phyloP scores from a whole-genome alignment of 2,888 invertebrate species.

The Cylindroiulus punctatus region DNA sequence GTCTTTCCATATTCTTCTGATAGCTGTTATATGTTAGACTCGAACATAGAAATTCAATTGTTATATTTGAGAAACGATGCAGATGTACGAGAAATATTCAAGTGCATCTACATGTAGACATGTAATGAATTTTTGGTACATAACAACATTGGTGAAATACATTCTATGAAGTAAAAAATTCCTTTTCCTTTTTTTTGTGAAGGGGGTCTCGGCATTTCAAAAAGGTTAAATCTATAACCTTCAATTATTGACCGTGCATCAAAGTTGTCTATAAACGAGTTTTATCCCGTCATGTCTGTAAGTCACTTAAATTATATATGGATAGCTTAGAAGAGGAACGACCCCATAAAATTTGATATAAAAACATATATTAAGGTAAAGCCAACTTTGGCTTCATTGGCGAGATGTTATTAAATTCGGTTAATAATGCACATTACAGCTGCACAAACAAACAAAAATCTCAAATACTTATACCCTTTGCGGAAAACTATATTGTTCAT shows the following conservation, averaged over 20 bases:
- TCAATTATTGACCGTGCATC: constrained; percentile 38
- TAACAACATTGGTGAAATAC: too few relatives aligned
- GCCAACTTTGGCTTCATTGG: background rate
- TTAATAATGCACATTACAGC: constrained; percentile 6
- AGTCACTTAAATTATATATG: constrained; percentile 34
- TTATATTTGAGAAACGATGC: too few relatives aligned
- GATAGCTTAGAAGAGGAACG: background rate
- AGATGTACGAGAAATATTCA: background rate
- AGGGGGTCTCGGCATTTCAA: background rate
- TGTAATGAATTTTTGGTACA: background rate
- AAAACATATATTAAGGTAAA: constrained; percentile 29
- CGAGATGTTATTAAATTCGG: constrained; percentile 33
- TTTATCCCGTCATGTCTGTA: constrained; percentile 34
- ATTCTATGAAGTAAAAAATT: background rate
- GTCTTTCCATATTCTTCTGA: too few relatives aligned
- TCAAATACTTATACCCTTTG: background rate
- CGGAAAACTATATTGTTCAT: constrained; percentile 5
- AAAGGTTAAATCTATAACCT: constrained; percentile 42
- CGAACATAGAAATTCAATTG: too few relatives aligned
- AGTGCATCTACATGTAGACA: background rate
- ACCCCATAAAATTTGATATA: constrained; percentile 33
- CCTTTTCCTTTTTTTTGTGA: background rate
- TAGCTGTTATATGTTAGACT: too few relatives aligned
- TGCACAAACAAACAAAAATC: constrained; percentile 7
- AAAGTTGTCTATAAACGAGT: constrained; percentile 42